Percentiles rank a stretch among this genome's conserved stretches.
Conservation (phyloP, 2,888 invertebrate species). For the Panzeria rudis region DNA sequence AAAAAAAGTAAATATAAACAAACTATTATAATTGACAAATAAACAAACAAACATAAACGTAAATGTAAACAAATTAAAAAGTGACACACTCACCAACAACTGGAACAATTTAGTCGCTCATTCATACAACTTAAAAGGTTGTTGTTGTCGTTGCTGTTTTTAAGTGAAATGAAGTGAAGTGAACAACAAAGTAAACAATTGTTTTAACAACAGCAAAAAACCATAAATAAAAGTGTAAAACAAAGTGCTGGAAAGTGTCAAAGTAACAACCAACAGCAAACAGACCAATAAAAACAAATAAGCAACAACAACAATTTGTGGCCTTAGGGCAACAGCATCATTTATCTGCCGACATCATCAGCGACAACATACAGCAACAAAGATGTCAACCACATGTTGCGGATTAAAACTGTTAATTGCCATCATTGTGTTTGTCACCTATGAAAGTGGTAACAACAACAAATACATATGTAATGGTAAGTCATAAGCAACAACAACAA, state of each 20-base stretch:
- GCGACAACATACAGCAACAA: constrained; percentile 57
- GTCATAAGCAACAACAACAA: constrained; percentile 48
- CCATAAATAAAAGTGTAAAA: constrained; percentile 25
- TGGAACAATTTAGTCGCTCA: constrained; percentile 26
- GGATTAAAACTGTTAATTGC: constrained; percentile 75
- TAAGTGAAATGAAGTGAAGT: constrained; percentile 8
- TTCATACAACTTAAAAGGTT: constrained; percentile 17
- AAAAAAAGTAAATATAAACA: constrained; percentile 56
- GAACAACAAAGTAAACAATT: constrained; percentile 46
- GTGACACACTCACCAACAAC: constrained; percentile 39
- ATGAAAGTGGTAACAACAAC: constrained; percentile 66
- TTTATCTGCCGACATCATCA: constrained; percentile 44
- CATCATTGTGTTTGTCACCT: constrained; percentile 70
- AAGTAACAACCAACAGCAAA: constrained; percentile 29
- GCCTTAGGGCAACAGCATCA: constrained; percentile 45
- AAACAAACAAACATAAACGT: constrained; percentile 41
- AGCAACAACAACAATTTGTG: constrained; percentile 45
- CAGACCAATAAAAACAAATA: constrained; percentile 29
- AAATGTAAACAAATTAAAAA: constrained; percentile 42
- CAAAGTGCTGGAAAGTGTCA: constrained; percentile 37
- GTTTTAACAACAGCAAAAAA: constrained; percentile 29
- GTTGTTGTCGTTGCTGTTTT: not conserved
- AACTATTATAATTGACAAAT: constrained; percentile 62
- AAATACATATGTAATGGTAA: constrained; percentile 75
- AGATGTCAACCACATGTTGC: constrained; percentile 71